A percentile compares a stretch with the other conserved stretches of the same genome.
Conservation (phyloP, 2,797 vertebrate species). For the Tragopan temminckii region DNA sequence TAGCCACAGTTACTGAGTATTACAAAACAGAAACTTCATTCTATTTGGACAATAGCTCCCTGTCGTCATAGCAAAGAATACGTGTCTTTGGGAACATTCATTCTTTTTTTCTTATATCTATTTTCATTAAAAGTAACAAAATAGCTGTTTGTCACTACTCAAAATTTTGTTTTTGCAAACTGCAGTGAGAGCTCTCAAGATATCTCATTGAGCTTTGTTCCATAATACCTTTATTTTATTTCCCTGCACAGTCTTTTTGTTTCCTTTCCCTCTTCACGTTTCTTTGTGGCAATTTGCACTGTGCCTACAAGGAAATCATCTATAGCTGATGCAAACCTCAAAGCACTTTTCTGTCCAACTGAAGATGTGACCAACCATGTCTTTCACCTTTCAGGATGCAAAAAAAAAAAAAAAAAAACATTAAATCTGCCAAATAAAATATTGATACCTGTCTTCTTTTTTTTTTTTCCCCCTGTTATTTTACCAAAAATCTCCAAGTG, state of each 20-base stretch:
- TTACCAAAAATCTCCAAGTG: neutral
- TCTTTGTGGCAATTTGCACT: neutral
- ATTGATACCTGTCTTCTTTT: neutral
- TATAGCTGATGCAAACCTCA: neutral
- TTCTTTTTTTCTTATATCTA: neutral
- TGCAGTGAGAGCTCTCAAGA: neutral
- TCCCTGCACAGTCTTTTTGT: neutral
- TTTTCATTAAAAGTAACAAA: constrained; percentile 5
- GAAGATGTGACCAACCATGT: neutral
- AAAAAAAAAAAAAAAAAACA: neutral
- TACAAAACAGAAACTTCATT: neutral
- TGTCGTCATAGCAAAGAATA: neutral
- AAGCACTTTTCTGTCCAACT: neutral
- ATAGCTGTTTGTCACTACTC: neutral
- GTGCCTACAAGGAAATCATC: neutral
- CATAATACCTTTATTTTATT: constrained; percentile 34
- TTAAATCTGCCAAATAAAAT: neutral
- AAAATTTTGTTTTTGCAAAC: neutral
- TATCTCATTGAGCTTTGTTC: constrained; percentile 4
- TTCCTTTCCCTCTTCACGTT: neutral
- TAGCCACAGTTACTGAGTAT: neutral
- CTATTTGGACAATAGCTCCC: neutral
- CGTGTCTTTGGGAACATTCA: neutral
- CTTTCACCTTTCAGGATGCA: neutral
- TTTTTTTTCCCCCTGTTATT: neutral